Evolutionary conservation across 53 echinoderm and acorn worm species (phyloP).

Genomic region (Pentamera pediparva): DNA sequence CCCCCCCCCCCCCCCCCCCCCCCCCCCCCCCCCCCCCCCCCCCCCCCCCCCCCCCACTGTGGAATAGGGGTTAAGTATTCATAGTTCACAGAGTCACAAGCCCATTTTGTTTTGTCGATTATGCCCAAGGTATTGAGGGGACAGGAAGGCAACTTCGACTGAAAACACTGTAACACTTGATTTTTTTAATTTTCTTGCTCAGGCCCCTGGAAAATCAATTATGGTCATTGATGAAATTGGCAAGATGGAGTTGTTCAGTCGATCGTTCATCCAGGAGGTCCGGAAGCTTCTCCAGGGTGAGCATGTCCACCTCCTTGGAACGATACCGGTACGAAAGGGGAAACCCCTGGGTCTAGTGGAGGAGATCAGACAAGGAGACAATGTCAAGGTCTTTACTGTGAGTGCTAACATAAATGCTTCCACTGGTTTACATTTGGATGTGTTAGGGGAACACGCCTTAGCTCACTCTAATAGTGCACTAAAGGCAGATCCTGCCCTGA

Average conservation of each 20-base stretch:
- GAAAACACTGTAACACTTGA: not conserved
- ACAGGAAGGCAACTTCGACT: not conserved
- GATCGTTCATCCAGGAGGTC: slow-evolving; percentile 62
- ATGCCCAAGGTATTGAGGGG: not conserved
- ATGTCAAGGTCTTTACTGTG: slow-evolving; percentile 70
- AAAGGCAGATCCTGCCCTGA: too few relatives aligned
- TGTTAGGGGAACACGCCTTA: too few relatives aligned
- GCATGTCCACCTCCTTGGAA: slow-evolving; percentile 63
- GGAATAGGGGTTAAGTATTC: too few relatives aligned
- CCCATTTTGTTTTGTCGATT: not conserved
- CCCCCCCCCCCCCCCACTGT: too few relatives aligned
- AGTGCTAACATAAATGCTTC: slow-evolving; percentile 16
- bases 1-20: too few relatives aligned
- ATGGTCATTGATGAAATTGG: slow-evolving; percentile 85
- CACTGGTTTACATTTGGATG: too few relatives aligned
- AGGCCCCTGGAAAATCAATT: slow-evolving; percentile 6
- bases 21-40: too few relatives aligned
- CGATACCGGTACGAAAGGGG: slow-evolving; percentile 83
- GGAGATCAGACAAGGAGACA: slow-evolving; percentile 57
- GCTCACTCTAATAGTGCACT: too few relatives aligned
- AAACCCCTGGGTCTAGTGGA: slow-evolving; percentile 78
- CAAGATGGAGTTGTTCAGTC: slow-evolving; percentile 96
- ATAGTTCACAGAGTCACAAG: too few relatives aligned
- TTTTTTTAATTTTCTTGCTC: not conserved
- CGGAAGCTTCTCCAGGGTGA: slow-evolving; percentile 57